Evolutionary conservation across 2,888 invertebrate species (phyloP).

Genomic region (Aromia moschata): DNA sequence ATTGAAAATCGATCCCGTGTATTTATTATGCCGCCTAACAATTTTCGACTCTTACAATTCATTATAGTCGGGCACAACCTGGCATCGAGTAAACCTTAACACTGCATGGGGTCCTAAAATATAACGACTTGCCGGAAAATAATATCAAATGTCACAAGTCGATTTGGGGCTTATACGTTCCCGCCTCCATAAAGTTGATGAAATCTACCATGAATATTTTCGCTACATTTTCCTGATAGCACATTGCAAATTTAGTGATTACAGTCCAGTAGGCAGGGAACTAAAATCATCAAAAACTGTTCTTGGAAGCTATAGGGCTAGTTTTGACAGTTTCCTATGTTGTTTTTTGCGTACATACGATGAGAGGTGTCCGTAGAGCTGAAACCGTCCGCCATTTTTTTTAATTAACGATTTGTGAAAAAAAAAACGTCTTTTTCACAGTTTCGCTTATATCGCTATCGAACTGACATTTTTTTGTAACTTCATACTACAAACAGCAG

Average conservation of each 20-base stretch:
- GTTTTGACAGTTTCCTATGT: too few species aligned
- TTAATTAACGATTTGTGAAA: too few species aligned
- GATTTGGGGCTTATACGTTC: slow-evolving; percentile 28
- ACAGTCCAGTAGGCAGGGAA: too few species aligned
- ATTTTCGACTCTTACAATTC: slow-evolving; percentile 17
- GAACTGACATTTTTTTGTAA: too few species aligned
- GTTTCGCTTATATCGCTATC: too few species aligned
- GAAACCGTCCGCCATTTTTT: too few species aligned
- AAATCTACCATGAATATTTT: slow-evolving; percentile 17
- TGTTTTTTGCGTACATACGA: too few species aligned
- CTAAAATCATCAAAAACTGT: too few species aligned
- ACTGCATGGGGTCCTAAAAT: slow-evolving; percentile 27
- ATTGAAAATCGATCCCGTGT: slow-evolving; percentile 54
- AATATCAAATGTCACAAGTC: slow-evolving; percentile 35
- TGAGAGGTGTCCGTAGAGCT: too few species aligned
- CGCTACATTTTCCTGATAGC: neutral
- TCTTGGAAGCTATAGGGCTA: too few species aligned
- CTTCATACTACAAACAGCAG: too few species aligned
- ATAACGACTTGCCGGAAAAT: slow-evolving; percentile 31
- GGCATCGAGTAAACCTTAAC: slow-evolving; percentile 30
- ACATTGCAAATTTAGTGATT: neutral
- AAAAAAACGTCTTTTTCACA: too few species aligned
- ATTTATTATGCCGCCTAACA: slow-evolving; percentile 17
- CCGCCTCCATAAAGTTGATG: slow-evolving; percentile 25
- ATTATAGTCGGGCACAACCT: slow-evolving; percentile 15